phyloP scores from a whole-genome alignment of 2,113 vertebrate species.

The Silurus glanis region DNA sequence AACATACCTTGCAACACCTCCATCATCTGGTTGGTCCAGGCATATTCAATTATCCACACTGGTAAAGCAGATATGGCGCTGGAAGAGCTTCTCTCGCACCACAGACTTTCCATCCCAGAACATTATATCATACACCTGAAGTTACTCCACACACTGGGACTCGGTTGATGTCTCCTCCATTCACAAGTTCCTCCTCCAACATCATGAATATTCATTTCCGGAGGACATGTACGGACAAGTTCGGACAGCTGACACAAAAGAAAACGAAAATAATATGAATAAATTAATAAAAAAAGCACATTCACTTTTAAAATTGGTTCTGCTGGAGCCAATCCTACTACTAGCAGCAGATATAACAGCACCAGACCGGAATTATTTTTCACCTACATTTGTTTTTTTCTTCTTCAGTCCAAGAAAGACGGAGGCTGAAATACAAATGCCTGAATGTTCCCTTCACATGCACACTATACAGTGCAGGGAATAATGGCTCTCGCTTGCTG shows the following conservation, averaged over 20 bases:
- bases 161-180: not conserved
- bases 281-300: too few relatives aligned
- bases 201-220: not conserved
- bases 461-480: not conserved
- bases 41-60: constrained; percentile 69
- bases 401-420: not conserved
- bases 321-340: not conserved
- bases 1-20: constrained; percentile 60
- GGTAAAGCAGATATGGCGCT: constrained; percentile 46
- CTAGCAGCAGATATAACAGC: not conserved
- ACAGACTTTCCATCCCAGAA: constrained; percentile 40
- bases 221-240: constrained; percentile 27
- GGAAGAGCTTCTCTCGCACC: constrained; percentile 39
- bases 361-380: not conserved
- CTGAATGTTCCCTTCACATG: not conserved
- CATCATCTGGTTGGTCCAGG: constrained; percentile 63
- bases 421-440: not conserved
- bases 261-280: not conserved
- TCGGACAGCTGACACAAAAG: not conserved
- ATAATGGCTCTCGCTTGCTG: too few relatives aligned
- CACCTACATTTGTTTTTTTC: not conserved
- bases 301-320: not conserved
- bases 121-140: not conserved
- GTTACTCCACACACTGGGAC: not conserved
- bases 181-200: not conserved